Evolutionary conservation across 2,888 invertebrate genomes (phyloP), one percentile per base, ranked within the genome.

Genomic region (Cryptocephalus moraei): DNA sequence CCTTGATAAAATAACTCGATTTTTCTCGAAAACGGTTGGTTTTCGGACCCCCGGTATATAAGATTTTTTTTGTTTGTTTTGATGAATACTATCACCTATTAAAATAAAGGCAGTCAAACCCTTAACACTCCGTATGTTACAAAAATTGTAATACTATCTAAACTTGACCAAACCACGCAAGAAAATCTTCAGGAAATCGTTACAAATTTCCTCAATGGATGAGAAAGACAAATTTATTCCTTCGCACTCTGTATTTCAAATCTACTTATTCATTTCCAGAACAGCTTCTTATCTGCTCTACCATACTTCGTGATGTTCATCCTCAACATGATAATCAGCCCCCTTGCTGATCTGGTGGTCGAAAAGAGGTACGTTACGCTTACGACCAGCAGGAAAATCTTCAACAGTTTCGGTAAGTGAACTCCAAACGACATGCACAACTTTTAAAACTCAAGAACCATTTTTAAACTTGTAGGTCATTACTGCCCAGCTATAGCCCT

Each of bases 301-400:
- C 86, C 87, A 0, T 89, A 89, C 63, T 67, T 86, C 12, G 75
- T 77, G 0, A 84, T 86, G 75, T 86, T 82, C 74, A 49, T 82
- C n/a, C 65, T 84, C 43, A 82, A 84, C 56, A 82, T 86, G 56
- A 73, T 82, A 0, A 78, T 85, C 67, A 84, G 86, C 3, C 75
- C 73, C 33, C 60, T 80, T 42, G 81, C 86, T 0, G 84, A 86
- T 58, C 63, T 74, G 44, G 65, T 80, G 1, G 74, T 81, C 14
- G 73, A 70, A 33, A 75, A 68, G n/a, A 47, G 52, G n/a, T 46
- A 53, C 6, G 39, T 52, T 8, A 52, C 45, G 32, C 50, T 59
- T 3, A 70, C 74, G 1, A 36, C 14, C 2, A 50, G 50, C 39
- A 53, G 56, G 45, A 84, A 84, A 66, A 64, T 82, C 1, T 79